These are phyloP conservation scores for Aplysia californica DNA, from an alignment of 1,140 invertebrate genomes.

Conservation along the genomic window DNA sequence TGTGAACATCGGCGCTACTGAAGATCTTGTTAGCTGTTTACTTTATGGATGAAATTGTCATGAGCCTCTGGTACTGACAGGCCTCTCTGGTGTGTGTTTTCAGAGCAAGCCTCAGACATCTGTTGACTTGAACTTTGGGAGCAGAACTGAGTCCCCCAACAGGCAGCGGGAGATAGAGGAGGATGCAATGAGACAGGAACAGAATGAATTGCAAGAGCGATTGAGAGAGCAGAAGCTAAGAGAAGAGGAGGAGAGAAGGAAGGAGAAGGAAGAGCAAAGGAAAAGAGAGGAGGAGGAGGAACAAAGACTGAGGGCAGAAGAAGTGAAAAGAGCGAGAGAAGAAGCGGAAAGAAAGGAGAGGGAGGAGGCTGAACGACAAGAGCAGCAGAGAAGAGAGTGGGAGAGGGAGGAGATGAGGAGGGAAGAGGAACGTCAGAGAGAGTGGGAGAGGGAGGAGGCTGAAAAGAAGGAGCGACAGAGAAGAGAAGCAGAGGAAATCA, in stretches of 20 bases:
- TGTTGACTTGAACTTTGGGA: too few species aligned
- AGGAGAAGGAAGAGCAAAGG: not conserved
- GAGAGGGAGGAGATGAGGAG: not conserved
- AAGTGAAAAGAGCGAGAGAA: not conserved
- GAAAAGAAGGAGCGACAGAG: not conserved
- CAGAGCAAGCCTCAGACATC: too few species aligned
- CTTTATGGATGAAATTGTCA: too few species aligned
- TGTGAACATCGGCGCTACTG: too few species aligned
- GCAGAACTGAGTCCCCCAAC: too few species aligned
- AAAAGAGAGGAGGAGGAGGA: conserved; percentile 1
- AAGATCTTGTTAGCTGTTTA: too few species aligned
- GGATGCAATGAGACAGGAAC: conserved; percentile 1
- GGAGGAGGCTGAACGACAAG: not conserved
- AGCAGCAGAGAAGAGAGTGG: not conserved
- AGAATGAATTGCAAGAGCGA: not conserved
- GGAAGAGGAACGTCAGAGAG: not conserved
- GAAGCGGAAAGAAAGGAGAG: not conserved
- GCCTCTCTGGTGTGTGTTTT: too few species aligned
- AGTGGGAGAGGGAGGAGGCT: conserved; percentile 30
- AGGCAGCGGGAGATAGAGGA: conserved; percentile 18
- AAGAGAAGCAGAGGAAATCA: conserved; percentile 19
- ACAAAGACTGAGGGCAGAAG: not conserved
- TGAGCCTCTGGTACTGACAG: too few species aligned
- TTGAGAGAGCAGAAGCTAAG: not conserved
- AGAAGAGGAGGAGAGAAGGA: conserved; percentile 3